A percentile compares a stretch with the other conserved stretches of the same genome.
phyloP scores from a whole-genome alignment of 1,140 invertebrate species.

The Bombus vancouverensis region DNA sequence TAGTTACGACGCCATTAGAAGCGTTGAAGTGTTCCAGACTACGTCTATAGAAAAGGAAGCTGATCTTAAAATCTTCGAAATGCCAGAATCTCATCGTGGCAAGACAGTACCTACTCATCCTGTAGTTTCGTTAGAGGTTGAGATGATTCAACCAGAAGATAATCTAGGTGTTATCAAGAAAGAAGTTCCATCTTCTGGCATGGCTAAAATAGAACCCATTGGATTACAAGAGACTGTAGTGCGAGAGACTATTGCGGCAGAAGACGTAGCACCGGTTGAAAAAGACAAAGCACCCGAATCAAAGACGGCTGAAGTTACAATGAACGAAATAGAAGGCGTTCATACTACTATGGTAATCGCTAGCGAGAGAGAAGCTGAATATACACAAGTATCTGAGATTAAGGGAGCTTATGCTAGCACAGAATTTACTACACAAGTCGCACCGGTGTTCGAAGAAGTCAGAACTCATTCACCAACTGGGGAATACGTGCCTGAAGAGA shows the following conservation, averaged over 20 bases:
- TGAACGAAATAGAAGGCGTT: conserved; percentile 83
- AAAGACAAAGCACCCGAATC: conserved; percentile 75
- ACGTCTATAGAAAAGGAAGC: conserved; percentile 84
- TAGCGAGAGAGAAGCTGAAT: conserved; percentile 80
- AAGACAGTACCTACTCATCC: conserved; percentile 83
- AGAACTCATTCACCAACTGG: conserved; percentile 81
- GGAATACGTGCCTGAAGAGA: conserved; percentile 76
- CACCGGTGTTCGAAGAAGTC: conserved; percentile 82
- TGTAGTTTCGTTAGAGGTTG: conserved; percentile 84
- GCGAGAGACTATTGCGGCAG: conserved; percentile 82
- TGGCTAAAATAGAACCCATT: conserved; percentile 81
- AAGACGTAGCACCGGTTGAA: conserved; percentile 76
- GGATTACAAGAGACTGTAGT: conserved; percentile 83
- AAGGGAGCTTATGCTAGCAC: conserved; percentile 79
- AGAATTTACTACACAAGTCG: conserved; percentile 81
- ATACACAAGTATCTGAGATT: conserved; percentile 70
- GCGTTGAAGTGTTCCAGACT: conserved; percentile 83
- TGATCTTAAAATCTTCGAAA: conserved; percentile 78
- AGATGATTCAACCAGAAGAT: conserved; percentile 84
- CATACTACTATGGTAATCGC: conserved; percentile 82
- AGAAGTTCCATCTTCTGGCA: conserved; percentile 71
- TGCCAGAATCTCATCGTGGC: conserved; percentile 84
- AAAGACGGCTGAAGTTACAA: conserved; percentile 79
- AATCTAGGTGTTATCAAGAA: conserved; percentile 79
- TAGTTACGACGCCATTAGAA: conserved; percentile 79